A percentile compares a stretch with the other conserved stretches of the same genome.
Conservation (phyloP, 1,140 invertebrate genomes). For the Heliconius melpomene region DNA sequence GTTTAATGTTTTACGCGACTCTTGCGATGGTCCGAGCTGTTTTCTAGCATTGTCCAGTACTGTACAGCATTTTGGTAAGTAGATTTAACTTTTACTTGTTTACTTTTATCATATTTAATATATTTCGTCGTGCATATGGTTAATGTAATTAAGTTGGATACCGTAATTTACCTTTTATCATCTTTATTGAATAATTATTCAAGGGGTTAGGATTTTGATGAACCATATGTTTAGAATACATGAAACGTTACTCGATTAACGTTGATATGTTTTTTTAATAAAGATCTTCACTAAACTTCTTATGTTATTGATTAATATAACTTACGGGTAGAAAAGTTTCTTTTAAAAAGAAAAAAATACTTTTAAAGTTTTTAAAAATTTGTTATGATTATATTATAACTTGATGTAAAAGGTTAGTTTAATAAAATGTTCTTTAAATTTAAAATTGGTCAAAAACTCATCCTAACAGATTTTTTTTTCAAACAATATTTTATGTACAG, state of each 20-base stretch:
- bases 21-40: constrained; percentile 76
- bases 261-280: not conserved
- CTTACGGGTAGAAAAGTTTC: too few species aligned
- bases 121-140: not conserved
- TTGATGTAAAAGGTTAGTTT: too few species aligned
- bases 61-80: constrained; percentile 74
- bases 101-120: constrained; percentile 1
- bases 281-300: not conserved
- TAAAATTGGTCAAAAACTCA: too few species aligned
- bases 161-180: not conserved
- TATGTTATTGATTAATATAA: not conserved
- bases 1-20: constrained; percentile 62
- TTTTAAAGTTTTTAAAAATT: too few species aligned
- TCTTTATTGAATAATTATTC: not conserved
- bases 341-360: too few species aligned
- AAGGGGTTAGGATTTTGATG: not conserved
- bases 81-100: not conserved
- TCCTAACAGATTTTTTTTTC: not conserved
- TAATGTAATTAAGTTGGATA: not conserved
- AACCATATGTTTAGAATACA: not conserved
- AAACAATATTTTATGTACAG: not conserved
- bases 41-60: constrained; percentile 76
- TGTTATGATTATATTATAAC: too few species aligned
- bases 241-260: not conserved
- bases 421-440: too few species aligned